Conservation (phyloP, 2,113 vertebrate species). For the Polypterus bichir region DNA sequence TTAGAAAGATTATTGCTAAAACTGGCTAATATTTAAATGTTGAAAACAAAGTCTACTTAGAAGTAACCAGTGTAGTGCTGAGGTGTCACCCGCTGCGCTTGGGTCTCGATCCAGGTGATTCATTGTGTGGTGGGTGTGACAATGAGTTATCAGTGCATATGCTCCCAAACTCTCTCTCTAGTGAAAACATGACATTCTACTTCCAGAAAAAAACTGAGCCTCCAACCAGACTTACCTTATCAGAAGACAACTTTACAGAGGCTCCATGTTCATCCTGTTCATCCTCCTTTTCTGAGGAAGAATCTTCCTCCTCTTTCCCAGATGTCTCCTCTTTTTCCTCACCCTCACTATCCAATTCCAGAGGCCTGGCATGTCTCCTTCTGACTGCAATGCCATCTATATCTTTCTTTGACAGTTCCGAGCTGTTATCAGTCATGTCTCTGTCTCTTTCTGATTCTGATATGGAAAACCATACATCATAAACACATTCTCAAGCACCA, state of each 20-base stretch:
- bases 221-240: constrained; percentile 45
- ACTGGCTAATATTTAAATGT: neutral
- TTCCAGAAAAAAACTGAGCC: no score
- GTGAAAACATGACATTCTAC: no score
- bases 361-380: constrained; percentile 63
- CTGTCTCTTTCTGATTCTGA: constrained; percentile 54
- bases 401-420: constrained; percentile 68
- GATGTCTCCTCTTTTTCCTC: constrained; percentile 79
- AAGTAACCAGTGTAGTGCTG: no score
- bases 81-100: no score
- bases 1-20: constrained; percentile 12
- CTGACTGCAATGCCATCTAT: constrained; percentile 50
- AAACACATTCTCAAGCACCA: neutral
- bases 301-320: constrained; percentile 59
- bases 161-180: no score
- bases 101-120: no score
- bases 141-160: no score
- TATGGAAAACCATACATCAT: neutral
- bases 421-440: constrained; percentile 47
- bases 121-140: no score
- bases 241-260: constrained; percentile 41
- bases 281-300: constrained; percentile 67
- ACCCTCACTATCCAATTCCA: constrained; percentile 89
- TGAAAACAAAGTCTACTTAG: no score
- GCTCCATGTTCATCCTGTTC: constrained; percentile 50